A percentile compares a stretch with the other conserved stretches of the same genome.
Evolutionary conservation across 1,140 invertebrate species (phyloP).

Genomic region (Leptopilina boulardi): DNA sequence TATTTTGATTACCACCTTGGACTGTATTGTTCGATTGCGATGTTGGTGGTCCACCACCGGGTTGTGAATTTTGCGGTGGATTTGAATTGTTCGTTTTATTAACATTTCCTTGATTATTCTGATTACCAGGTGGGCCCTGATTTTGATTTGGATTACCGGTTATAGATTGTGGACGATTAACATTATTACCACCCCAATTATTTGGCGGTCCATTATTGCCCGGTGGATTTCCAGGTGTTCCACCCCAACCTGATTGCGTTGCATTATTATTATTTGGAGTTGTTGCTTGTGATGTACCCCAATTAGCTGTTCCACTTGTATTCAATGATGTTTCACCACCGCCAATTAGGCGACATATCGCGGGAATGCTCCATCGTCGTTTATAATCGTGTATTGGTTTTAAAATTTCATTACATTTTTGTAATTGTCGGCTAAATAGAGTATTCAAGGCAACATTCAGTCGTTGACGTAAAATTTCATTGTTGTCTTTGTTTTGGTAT

Average conservation of each 20-base stretch:
- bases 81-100: conserved; percentile 72
- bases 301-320: conserved; percentile 81
- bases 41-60: conserved; percentile 71
- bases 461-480: conserved; percentile 59
- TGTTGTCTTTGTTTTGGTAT: conserved; percentile 54
- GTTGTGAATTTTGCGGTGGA: conserved; percentile 71
- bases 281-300: conserved; percentile 83
- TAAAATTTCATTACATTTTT: conserved; percentile 31
- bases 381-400: conserved; percentile 65
- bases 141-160: conserved; percentile 71
- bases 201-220: conserved; percentile 66
- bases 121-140: conserved; percentile 68
- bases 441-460: conserved; percentile 63
- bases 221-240: conserved; percentile 77
- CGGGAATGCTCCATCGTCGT: conserved; percentile 78
- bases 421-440: conserved; percentile 52
- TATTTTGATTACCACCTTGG: conserved; percentile 68
- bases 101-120: conserved; percentile 70
- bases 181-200: conserved; percentile 69
- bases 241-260: conserved; percentile 72
- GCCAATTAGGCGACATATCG: conserved; percentile 80
- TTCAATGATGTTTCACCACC: conserved; percentile 88
- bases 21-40: conserved; percentile 70
- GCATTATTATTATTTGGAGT: conserved; percentile 80
- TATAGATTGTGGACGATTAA: conserved; percentile 64